phyloP scores from a whole-genome alignment of 2,797 vertebrate species.

The Notamacropus eugenii region DNA sequence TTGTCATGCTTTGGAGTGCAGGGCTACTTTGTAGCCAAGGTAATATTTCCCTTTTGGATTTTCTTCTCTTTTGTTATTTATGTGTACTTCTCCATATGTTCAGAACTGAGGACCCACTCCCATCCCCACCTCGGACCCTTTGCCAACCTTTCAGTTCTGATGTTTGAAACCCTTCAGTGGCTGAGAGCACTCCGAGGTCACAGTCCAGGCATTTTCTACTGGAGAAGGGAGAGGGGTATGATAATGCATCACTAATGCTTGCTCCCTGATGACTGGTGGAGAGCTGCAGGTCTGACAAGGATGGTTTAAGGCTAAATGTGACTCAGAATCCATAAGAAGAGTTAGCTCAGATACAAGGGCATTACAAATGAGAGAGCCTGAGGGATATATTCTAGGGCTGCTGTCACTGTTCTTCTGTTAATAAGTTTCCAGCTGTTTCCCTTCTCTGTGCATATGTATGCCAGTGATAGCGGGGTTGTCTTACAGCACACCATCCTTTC shows the following conservation, averaged over 20 bases:
- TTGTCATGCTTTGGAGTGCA: constrained; percentile 94
- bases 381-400: constrained; percentile 44
- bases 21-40: constrained; percentile 96
- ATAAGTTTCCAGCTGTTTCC: constrained; percentile 21
- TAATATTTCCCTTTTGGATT: constrained; percentile 79
- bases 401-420: constrained; percentile 49
- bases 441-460: neutral
- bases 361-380: constrained; percentile 46
- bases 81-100: neutral
- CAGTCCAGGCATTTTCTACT: neutral
- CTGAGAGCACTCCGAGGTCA: neutral
- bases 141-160: constrained; percentile 28
- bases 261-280: constrained; percentile 52
- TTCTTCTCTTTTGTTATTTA: neutral
- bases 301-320: constrained; percentile 59
- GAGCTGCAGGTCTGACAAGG: constrained; percentile 22
- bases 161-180: neutral
- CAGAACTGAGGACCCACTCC: neutral
- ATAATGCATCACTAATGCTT: constrained; percentile 29
- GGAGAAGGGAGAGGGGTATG: fast-evolving
- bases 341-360: constrained; percentile 63
- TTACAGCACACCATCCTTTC: neutral
- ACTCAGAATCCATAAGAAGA: constrained; percentile 57
- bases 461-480: neutral
- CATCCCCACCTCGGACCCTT: constrained; percentile 42